phyloP scores from a whole-genome alignment of 2,888 invertebrate species.

The Euplagia quadripunctaria region DNA sequence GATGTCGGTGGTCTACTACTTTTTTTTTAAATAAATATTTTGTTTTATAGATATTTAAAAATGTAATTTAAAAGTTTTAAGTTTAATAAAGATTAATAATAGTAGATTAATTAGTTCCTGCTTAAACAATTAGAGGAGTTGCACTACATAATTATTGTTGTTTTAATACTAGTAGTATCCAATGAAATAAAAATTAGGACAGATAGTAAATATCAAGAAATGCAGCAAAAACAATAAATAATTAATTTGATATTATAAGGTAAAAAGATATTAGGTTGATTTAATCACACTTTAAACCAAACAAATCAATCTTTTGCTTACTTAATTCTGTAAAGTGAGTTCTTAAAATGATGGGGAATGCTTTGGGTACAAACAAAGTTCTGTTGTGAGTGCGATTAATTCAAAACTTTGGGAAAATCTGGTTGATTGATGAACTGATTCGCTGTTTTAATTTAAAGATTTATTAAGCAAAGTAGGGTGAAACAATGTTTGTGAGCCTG shows the following conservation, averaged over 20 bases:
- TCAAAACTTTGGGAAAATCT: conserved; percentile 29
- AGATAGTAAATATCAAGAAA: too few relatives aligned
- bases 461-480: not conserved
- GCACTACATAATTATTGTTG: too few relatives aligned
- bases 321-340: conserved; percentile 18
- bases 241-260: not conserved
- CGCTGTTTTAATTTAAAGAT: conserved; percentile 20
- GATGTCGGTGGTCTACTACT: too few relatives aligned
- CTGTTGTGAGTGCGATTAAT: conserved; percentile 38
- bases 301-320: conserved; percentile 22
- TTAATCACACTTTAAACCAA: conserved; percentile 8
- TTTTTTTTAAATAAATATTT: too few relatives aligned
- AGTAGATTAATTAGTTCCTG: too few relatives aligned
- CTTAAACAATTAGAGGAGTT: too few relatives aligned
- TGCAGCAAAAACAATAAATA: too few relatives aligned
- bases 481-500: not conserved
- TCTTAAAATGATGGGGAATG: conserved; percentile 14
- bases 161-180: too few relatives aligned
- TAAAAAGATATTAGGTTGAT: not conserved
- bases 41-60: too few relatives aligned
- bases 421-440: conserved; percentile 24
- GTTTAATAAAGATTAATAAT: too few relatives aligned
- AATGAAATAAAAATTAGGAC: too few relatives aligned
- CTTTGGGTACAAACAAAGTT: conserved; percentile 38
- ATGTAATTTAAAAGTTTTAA: too few relatives aligned